Evolutionary conservation across 2,113 vertebrate genomes (phyloP).

Genomic region (Trogon melanurus): DNA sequence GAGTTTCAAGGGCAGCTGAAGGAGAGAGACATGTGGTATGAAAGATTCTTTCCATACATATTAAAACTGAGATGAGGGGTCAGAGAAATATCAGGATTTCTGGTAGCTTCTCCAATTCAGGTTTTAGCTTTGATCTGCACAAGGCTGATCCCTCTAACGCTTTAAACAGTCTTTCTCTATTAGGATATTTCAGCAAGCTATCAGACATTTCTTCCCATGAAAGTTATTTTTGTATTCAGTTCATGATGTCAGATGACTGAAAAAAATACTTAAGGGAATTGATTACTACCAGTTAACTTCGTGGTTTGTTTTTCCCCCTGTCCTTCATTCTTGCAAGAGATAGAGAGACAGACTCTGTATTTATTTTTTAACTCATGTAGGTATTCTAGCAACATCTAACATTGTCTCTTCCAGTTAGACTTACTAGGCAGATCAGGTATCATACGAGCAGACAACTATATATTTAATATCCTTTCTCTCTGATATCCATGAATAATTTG

Average conservation of each 20-base stretch:
- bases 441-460: not conserved
- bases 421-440: not conserved
- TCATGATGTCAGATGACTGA: not conserved
- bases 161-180: not conserved
- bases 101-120: constrained; percentile 3
- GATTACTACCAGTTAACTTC: not conserved
- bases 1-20: constrained; percentile 1
- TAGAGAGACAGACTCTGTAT: not conserved
- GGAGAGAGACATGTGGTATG: not conserved
- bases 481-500: not conserved
- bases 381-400: not conserved
- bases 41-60: not conserved
- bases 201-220: not conserved
- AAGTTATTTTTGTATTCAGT: constrained; percentile 2
- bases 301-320: not conserved
- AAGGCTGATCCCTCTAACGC: not conserved
- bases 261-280: not conserved
- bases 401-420: not conserved
- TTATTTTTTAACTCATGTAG: not conserved
- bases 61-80: constrained; percentile 12
- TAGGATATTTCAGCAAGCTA: not conserved
- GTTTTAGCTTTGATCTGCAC: not conserved
- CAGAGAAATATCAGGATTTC: constrained; percentile 5
- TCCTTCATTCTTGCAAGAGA: not conserved
- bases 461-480: not conserved